Evolutionary conservation across 2,113 vertebrate species (phyloP), one percentile per base, ranked within the genome.

Genomic region (Callionymus lyra): DNA sequence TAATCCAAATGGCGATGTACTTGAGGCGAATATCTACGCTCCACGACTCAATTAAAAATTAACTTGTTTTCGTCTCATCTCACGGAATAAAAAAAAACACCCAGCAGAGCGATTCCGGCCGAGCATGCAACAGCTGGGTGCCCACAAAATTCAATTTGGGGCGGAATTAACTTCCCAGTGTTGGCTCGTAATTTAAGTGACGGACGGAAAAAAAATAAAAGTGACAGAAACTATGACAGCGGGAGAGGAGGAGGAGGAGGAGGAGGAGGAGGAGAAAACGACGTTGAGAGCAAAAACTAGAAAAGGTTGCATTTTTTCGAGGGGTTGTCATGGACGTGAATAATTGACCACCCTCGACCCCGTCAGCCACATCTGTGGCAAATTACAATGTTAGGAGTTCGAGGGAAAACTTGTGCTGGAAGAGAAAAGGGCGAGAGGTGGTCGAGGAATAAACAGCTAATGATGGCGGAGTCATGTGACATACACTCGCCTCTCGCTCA

Each of bases 271-370:
- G 50, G 40, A 62, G 34, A 16, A 27, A 9, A 9, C 19, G 46
- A 35, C 2, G 3, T 17, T 6, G 10, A 19, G 34, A 53, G 38
- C 12, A 40, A 55, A 77, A 81, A 63, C 45, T 77, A 63, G 57
- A 44, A 79, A 81, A 81, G 72, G 77, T 54, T 70, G 65, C 72
- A 8, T 82, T 55, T 56, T 51, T 50, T 53, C 39, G 84, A 74
- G 33, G 38, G 74, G 71, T 66, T 64, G 70, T 64, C 68, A 87
- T 80, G 63, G 73, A 84, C 80, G 84, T 86, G 78, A 88, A 89
- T 90, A 82, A 90, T 85, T 86, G 80, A 87, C 83, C 76, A 70
- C 38, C 41, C 71, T 82, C 65, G 51, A 56, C 59, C 58, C n/a
- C 63, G 50, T 82, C 81, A 72, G 66, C 74, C 71, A 47, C 16